phyloP scores from a whole-genome alignment of 2,888 invertebrate genomes.

The Lasioglossum pauxillum region DNA sequence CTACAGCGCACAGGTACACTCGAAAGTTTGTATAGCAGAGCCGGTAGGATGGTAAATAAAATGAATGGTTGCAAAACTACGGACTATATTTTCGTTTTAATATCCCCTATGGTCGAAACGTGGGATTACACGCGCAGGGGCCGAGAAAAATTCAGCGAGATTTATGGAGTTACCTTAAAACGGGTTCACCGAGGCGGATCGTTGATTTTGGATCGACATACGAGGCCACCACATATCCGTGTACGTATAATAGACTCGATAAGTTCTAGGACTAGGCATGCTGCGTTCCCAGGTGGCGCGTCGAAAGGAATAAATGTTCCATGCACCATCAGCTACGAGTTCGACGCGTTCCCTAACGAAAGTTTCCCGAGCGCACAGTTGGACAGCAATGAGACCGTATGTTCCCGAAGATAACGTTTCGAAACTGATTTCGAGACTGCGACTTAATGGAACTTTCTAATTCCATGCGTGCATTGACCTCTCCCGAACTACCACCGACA shows the following conservation, averaged over 20 bases:
- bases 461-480: neutral
- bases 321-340: constrained; percentile 1
- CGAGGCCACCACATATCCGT: constrained; percentile 73
- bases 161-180: constrained; percentile 25
- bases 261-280: constrained; percentile 67
- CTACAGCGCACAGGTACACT: neutral
- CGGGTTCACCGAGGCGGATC: constrained; percentile 46
- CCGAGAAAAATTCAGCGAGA: constrained; percentile 1
- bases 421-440: neutral
- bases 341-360: constrained; percentile 13
- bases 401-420: neutral
- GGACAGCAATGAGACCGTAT: constrained; percentile 17
- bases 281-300: constrained; percentile 23
- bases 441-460: neutral
- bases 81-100: neutral
- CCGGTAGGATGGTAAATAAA: neutral
- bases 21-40: neutral
- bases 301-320: constrained; percentile 18
- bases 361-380: constrained; percentile 19
- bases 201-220: constrained; percentile 61
- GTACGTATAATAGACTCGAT: constrained; percentile 73
- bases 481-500: neutral
- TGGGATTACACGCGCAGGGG: neutral
- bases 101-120: constrained; percentile 6
- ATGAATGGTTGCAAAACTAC: neutral